Conservation (phyloP, 2,113 vertebrate species). For the Thunnus thynnus region DNA sequence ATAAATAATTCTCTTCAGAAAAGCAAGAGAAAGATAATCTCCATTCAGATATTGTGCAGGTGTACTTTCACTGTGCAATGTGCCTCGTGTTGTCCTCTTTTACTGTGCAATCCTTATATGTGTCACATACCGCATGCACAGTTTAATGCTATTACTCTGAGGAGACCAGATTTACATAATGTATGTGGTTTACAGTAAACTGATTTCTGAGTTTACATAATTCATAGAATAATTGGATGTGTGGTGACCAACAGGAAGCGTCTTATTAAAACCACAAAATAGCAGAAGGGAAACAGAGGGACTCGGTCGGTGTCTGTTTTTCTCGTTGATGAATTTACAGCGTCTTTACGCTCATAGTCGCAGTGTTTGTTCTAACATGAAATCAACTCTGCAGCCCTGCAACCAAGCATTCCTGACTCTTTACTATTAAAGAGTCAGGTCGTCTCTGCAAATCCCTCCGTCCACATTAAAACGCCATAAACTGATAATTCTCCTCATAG, state of each 20-base stretch:
- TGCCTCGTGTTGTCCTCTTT: not conserved
- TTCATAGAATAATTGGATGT: conserved; percentile 8
- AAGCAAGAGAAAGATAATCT: not conserved
- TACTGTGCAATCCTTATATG: not conserved
- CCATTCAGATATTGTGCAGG: not conserved
- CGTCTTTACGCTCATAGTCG: too few relatives aligned
- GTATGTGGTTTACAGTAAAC: not conserved
- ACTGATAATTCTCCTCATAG: too few relatives aligned
- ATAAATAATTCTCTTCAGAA: conserved; percentile 11
- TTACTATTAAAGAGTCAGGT: too few relatives aligned
- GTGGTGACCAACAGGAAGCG: not conserved
- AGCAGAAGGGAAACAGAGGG: not conserved
- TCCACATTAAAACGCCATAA: too few relatives aligned
- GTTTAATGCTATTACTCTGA: not conserved
- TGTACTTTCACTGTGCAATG: not conserved
- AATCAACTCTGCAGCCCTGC: too few relatives aligned
- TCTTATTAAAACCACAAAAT: not conserved
- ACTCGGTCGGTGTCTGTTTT: not conserved
- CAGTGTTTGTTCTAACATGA: too few relatives aligned
- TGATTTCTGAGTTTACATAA: conserved; percentile 12
- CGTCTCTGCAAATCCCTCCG: too few relatives aligned
- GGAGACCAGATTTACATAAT: conserved; percentile 7
- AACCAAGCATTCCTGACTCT: too few relatives aligned
- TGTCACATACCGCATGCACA: not conserved
- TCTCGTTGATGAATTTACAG: not conserved